Conservation (phyloP, 2,888 invertebrate genomes). For the Phaedon cochleariae region DNA sequence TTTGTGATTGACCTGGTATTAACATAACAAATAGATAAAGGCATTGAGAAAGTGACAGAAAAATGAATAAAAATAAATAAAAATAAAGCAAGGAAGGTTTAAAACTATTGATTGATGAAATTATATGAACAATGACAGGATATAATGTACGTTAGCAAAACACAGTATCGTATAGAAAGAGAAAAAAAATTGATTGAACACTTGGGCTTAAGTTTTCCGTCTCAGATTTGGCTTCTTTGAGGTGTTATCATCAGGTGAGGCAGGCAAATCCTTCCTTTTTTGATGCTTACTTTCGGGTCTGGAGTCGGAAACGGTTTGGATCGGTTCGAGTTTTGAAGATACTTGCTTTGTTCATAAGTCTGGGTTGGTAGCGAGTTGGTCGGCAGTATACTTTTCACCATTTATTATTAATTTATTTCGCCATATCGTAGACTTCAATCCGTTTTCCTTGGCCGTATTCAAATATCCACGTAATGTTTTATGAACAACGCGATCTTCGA, state of each 20-base stretch:
- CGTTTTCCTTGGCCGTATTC: constrained; percentile 4
- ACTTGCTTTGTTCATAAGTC: not conserved
- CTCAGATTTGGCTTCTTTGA: not conserved
- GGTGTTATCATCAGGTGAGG: not conserved
- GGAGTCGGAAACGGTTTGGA: not conserved
- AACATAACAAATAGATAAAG: not conserved
- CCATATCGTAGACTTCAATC: constrained; percentile 2
- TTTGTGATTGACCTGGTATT: constrained; percentile 7
- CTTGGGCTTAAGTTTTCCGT: not conserved
- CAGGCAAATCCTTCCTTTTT: not conserved
- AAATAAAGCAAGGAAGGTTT: too few relatives aligned
- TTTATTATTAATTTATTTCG: constrained; percentile 8
- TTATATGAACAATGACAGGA: too few relatives aligned
- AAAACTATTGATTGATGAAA: too few relatives aligned
- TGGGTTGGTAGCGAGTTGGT: constrained; percentile 2
- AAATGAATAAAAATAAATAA: too few relatives aligned
- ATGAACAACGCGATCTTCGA: not conserved
- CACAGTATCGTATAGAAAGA: too few relatives aligned
- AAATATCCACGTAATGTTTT: constrained; percentile 3
- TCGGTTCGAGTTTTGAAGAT: not conserved
- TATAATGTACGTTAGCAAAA: too few relatives aligned
- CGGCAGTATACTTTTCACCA: constrained; percentile 5
- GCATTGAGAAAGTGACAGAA: not conserved
- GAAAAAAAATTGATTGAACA: not conserved
- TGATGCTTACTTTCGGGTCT: not conserved